Evolutionary conservation across 2,888 invertebrate genomes (phyloP).

Genomic region (Scaptomyza polygonia): DNA sequence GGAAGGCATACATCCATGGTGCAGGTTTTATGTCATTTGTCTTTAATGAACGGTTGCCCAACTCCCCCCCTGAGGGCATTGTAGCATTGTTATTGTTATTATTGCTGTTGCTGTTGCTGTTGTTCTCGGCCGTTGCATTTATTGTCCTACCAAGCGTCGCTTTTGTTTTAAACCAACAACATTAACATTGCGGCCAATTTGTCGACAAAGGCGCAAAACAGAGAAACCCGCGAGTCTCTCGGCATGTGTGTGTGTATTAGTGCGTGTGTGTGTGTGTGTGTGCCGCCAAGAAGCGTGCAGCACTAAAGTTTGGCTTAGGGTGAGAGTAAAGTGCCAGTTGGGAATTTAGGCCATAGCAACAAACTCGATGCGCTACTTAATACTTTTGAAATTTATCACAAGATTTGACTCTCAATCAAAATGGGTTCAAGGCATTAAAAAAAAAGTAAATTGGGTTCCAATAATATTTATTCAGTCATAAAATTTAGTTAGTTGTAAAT

Average conservation of each 20-base stretch:
- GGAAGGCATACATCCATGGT: slow-evolving; percentile 25
- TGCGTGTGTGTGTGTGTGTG: neutral
- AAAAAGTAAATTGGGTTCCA: too few relatives aligned
- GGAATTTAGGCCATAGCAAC: neutral
- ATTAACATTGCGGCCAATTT: slow-evolving; percentile 70
- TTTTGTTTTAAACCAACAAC: slow-evolving; percentile 72
- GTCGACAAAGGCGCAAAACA: slow-evolving; percentile 62
- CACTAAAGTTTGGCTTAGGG: slow-evolving; percentile 38
- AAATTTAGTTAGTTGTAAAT: too few relatives aligned
- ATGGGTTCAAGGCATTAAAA: too few relatives aligned
- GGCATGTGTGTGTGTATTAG: neutral
- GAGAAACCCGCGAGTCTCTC: slow-evolving; percentile 39
- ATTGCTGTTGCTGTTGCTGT: slow-evolving; percentile 18
- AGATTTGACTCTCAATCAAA: too few relatives aligned
- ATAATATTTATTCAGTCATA: too few relatives aligned
- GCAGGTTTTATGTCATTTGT: slow-evolving; percentile 64
- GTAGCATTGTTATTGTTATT: slow-evolving; percentile 26
- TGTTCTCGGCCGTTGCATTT: slow-evolving; percentile 52
- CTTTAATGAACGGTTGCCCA: slow-evolving; percentile 69
- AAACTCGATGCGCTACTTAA: neutral
- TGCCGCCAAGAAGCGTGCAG: slow-evolving; percentile 47
- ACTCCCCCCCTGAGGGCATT: slow-evolving; percentile 27
- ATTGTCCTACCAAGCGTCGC: slow-evolving; percentile 65
- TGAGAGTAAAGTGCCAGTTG: slow-evolving; percentile 10
- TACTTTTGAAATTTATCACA: neutral